phyloP scores from a whole-genome alignment of 2,797 vertebrate species.

The Chiropotes sagulatus region DNA sequence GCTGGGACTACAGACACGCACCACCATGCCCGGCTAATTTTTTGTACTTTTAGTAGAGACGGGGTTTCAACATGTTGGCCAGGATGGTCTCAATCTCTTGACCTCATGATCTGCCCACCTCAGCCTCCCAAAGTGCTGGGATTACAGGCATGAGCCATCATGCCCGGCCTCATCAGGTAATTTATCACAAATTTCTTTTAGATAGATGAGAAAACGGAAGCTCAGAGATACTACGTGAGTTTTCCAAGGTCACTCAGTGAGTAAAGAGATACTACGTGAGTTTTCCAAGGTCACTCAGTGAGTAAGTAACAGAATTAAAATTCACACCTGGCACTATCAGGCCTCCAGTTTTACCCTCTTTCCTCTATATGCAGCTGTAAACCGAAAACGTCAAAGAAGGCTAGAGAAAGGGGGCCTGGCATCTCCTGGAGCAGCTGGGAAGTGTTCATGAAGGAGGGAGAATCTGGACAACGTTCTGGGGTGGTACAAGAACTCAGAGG shows the following conservation, averaged over 20 bases:
- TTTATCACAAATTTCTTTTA: neutral
- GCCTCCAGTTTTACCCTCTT: neutral
- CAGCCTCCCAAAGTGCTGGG: too few relatives aligned
- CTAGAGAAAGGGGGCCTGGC: too few relatives aligned
- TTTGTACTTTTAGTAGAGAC: too few relatives aligned
- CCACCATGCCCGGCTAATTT: too few relatives aligned
- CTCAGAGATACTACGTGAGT: neutral
- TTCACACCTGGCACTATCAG: neutral
- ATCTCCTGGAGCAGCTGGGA: neutral
- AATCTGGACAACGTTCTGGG: neutral
- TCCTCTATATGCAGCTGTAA: neutral
- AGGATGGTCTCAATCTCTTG: too few relatives aligned
- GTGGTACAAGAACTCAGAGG: neutral
- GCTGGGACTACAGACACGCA: too few relatives aligned
- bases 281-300: neutral
- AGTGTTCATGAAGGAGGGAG: neutral
- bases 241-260: neutral
- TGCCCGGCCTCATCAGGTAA: neutral
- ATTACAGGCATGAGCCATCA: too few relatives aligned
- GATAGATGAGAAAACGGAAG: neutral
- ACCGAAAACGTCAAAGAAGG: neutral
- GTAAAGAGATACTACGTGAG: neutral
- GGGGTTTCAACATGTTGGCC: too few relatives aligned
- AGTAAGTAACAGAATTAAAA: neutral
- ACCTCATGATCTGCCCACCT: too few relatives aligned